These are phyloP conservation scores for Muntiacus muntjak DNA, from an alignment of 2,113 vertebrate species.

Conservation along the genomic window DNA sequence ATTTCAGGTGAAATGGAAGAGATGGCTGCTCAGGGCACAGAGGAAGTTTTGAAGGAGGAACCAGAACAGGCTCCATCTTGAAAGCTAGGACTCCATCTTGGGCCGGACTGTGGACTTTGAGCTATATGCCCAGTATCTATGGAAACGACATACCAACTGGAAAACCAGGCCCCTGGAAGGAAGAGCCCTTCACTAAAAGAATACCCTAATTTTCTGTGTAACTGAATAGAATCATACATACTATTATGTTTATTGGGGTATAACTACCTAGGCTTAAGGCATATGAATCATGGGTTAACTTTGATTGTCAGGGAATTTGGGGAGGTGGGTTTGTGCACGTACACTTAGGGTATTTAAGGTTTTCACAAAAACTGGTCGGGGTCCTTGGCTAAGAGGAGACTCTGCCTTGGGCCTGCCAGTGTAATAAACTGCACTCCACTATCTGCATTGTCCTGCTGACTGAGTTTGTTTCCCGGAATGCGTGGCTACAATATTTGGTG, in stretches of 20 bases:
- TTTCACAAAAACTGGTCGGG: background rate
- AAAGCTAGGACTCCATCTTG: background rate
- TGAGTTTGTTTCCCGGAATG: background rate
- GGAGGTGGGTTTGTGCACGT: background rate
- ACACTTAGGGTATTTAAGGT: background rate
- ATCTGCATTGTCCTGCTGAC: background rate
- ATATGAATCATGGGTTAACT: background rate
- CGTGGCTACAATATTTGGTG: background rate
- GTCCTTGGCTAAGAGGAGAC: background rate
- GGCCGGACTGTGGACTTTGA: background rate
- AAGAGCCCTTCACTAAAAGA: background rate
- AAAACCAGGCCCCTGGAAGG: background rate
- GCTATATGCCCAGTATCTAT: background rate
- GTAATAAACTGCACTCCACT: background rate
- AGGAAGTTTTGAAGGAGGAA: background rate
- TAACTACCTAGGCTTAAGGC: background rate
- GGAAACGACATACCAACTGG: background rate
- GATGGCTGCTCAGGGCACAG: constrained; percentile 14
- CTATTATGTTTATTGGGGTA: background rate
- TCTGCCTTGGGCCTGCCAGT: background rate
- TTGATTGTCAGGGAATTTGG: background rate
- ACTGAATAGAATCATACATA: background rate
- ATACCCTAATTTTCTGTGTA: background rate
- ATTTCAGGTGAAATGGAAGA: constrained; percentile 45
- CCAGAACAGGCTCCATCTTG: background rate